phyloP scores from a whole-genome alignment of 2,797 vertebrate genomes.

The Pangasius krempfi region DNA sequence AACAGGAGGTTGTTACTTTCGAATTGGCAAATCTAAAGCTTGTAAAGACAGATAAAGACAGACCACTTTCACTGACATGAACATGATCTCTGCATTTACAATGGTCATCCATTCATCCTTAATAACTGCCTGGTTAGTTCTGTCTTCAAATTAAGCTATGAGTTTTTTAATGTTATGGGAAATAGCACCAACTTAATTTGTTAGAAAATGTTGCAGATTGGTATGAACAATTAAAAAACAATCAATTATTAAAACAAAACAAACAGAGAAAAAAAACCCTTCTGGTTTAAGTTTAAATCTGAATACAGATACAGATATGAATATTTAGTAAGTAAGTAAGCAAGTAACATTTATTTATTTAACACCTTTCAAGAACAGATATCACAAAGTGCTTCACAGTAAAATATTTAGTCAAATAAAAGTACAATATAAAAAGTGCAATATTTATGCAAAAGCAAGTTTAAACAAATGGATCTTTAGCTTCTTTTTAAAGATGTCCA shows the following conservation, averaged over 20 bases:
- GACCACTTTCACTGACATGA: neutral
- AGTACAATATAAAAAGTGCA: too few relatives aligned
- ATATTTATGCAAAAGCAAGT: too few relatives aligned
- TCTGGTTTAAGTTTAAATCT: neutral
- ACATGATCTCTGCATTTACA: neutral
- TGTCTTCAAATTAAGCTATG: neutral
- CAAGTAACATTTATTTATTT: too few relatives aligned
- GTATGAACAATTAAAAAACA: neutral
- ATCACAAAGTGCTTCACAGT: too few relatives aligned
- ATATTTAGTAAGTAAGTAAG: neutral
- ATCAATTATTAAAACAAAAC: neutral
- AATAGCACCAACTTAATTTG: neutral
- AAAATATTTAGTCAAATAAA: too few relatives aligned
- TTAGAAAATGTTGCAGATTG: neutral
- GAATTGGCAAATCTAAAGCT: neutral
- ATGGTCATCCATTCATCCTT: neutral
- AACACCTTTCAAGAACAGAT: too few relatives aligned
- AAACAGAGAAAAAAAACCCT: neutral
- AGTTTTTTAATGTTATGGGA: neutral
- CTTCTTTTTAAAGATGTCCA: too few relatives aligned
- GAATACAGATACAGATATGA: neutral
- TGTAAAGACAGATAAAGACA: neutral
- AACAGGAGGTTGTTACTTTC: neutral
- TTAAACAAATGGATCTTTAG: too few relatives aligned
- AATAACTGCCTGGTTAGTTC: neutral